Base-by-base conservation (phyloP, 2,888 invertebrate species). In the Orthonevra nobilis region DNA sequence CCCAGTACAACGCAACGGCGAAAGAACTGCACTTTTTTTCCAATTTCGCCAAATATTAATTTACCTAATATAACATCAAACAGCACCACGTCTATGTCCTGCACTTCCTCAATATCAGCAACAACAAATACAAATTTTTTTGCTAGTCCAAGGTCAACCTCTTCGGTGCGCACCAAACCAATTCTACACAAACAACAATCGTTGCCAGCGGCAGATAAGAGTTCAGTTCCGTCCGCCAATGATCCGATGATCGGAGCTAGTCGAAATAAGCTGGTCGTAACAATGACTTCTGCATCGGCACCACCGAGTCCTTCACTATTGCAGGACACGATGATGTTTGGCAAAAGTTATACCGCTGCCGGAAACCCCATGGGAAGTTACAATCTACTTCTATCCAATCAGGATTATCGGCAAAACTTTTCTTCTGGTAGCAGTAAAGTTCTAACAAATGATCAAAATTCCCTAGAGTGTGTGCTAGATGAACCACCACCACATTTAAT, bases 21-120 rank as follows among this genome's bases (percentile, higher is more conserved):
- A 44, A 93, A 94, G 86, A 94, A 94, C 85, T 96, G 95, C 86
- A 95, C 94, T 87, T 96, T 96, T 85, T 94, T 94, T 23, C 96
- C 96, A 0, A 96, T 96, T 85, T 95, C 95, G 28, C 95, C 95
- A 5, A 68, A 91, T 36, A 86, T 84, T 10, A 85, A 84, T 72
- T 26, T 52, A 20, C 46, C 46, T 10, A 79, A 58, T 42, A 38
- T 48, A 28, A 38, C 19, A 72, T 58, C 19, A 68, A n/a, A 52
- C 34, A 52, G 52, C 52, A 66, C 15, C 28, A 50, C 44, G 30
- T 46, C 28, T 40, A 44, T 50, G 9, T 60, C 60, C 12, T 64
- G 28, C 74, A 73, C 46, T 19, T 52, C 38, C 17, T 68, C 58
- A 20, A 10, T 34, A 15, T 17, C 70, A 23, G 15, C 42, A 32